Conservation (phyloP, 2,797 vertebrate genomes). For the Acrocephalus scirpaceus region DNA sequence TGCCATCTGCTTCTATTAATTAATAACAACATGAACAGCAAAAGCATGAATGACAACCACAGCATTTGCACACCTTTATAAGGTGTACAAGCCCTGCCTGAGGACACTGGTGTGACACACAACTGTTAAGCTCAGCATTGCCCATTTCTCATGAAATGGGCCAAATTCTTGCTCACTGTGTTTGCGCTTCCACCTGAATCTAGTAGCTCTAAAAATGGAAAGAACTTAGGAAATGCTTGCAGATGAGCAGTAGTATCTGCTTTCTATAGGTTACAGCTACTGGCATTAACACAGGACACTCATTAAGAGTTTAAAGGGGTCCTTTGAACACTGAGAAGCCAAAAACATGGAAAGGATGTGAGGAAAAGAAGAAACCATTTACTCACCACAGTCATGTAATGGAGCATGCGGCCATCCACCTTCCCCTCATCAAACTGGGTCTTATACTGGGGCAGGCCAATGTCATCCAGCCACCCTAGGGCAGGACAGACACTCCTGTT, state of each 20-base stretch:
- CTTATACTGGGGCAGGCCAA: conserved; percentile 97
- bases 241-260: neutral
- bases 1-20: neutral
- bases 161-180: neutral
- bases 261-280: neutral
- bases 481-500: neutral
- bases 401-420: conserved; percentile 95
- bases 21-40: neutral
- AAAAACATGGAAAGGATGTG: neutral
- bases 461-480: conserved; percentile 97
- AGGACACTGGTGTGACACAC: neutral
- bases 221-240: neutral
- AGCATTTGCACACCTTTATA: neutral
- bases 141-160: neutral
- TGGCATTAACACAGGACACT: neutral
- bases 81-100: neutral
- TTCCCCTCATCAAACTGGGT: conserved; percentile 97
- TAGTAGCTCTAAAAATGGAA: neutral
- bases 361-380: neutral
- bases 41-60: neutral
- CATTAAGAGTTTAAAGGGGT: neutral
- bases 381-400: conserved; percentile 97
- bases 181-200: neutral
- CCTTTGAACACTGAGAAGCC: neutral
- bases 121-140: neutral